Base-by-base conservation (phyloP, 2,888 invertebrate genomes). In the Phyto melanocephala region DNA sequence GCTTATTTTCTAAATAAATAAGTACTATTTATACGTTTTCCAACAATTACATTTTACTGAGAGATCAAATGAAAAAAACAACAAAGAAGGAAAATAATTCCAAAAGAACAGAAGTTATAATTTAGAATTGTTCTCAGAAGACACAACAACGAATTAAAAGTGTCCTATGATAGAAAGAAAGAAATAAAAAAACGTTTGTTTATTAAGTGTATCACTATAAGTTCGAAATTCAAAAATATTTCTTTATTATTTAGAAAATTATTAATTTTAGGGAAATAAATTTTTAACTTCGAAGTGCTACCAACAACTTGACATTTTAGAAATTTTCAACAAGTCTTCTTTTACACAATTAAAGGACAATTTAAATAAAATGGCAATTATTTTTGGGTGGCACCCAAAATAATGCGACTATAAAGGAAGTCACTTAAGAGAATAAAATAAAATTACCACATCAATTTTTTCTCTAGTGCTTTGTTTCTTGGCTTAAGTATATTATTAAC, bases 351-450 rank as follows among this genome's bases (percentile, higher is more conserved):
- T 10, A 5, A 17, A 58, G 47, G 33, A 54, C 22, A 47, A n/a
- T 63, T 24, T 56, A 35, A 50, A 35, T 37, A 17, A 20, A 42
- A 45, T 62, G 24, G 47, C 50, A 52, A 72, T 58, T 74, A 62
- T 67, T 6, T 77, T 80, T 80, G 79, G 79, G 72, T 74, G 52
- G 52, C 40, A 68, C 67, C 79, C 79, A 80, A 80, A 70, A 67
- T 10, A 67, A 24, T 67, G 13, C 65, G 40, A 58, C 50, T 47
- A 10, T 15, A 37, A 60, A 50, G 56, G 58, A 67, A 72, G 72
- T 60, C 50, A 58, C 72, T 67, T 74, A 15, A 62, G 60, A 67
- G 45, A 45, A 63, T 65, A 54, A 58, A 60, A 58, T 60, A 11
- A 28, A 74, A 74, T 80, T 74, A 45, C 58, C 58, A 80, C 74